Base-by-base conservation (phyloP, 2,797 vertebrate species). In the Hephaestus fuliginosus region DNA sequence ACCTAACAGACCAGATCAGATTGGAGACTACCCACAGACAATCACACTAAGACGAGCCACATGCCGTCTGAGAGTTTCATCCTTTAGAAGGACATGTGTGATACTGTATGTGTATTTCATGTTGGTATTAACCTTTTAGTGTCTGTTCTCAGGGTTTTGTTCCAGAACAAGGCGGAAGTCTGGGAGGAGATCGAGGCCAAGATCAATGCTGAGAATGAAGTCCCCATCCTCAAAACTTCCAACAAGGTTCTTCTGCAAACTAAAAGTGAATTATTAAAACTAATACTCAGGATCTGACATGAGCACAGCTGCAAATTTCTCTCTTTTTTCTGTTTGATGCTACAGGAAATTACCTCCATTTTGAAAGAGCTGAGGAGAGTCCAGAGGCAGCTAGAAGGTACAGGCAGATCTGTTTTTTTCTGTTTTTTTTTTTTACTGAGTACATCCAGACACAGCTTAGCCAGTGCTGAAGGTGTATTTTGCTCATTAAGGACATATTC, bases 101-200 rank as follows among this genome's bases (percentile, higher is more conserved):
- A 33, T 33, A 33, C 30, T 33, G 30, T 33, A 33, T 33, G 30
- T 33, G 30, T 25, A 44, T 30, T 51, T 14, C 5, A 22, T 20
- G 13, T 1, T 43, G 0, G 14, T 1, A 15, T 14, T 78, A 15
- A 75, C n/a, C 9, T 3, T n/a, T 9, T n/a, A 6, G 3, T 20
- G 17, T 67, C 39, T 39, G 69, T 14, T 77, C 49, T 80, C 86
- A 96, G 96, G 88, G 88, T 90, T 78, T 89, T 99, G 73, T 99
- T 99, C 87, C 97, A 97, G 88, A 98, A 97, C 88, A 97, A 97
- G 0, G 97, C 97, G 0, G 96, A 93, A 0, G 94, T 96, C 0
- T 99, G 98, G 98, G 97, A 99, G 85, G 97, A 98, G 85, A 96
- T 98, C 30, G 98, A 99, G 80, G 96, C 97, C 17, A 97, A 97